Percentiles rank a stretch among this genome's conserved stretches.
Evolutionary conservation across 2,888 invertebrate species (phyloP).

Genomic region (Lagria hirta): DNA sequence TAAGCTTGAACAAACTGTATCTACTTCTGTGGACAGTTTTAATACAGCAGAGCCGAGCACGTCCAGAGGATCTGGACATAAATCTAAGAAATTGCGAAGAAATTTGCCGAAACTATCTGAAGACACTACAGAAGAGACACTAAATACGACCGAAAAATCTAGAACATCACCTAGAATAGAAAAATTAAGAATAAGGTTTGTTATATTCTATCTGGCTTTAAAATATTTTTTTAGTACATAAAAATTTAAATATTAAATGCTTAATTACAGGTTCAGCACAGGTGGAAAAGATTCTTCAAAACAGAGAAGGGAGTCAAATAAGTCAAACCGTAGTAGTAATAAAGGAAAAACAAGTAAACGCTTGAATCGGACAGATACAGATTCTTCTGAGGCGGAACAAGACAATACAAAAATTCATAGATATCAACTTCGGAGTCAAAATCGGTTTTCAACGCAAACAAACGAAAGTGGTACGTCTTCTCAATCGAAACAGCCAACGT

Average conservation of each 20-base stretch:
- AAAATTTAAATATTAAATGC: no score
- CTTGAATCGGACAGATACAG: no score
- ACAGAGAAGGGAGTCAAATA: no score
- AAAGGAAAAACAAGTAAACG: no score
- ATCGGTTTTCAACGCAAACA: slow-evolving; percentile 30
- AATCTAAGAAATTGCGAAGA: slow-evolving; percentile 29
- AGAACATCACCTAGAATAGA: slow-evolving; percentile 13
- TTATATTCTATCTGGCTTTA: no score
- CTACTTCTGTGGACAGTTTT: slow-evolving; percentile 12
- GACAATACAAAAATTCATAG: slow-evolving; percentile 37
- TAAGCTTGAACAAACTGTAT: slow-evolving; percentile 3
- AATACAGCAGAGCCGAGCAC: slow-evolving; percentile 12
- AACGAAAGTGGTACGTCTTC: slow-evolving; percentile 1
- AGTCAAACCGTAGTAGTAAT: no score
- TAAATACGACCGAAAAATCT: slow-evolving; percentile 6
- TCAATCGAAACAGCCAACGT: slow-evolving; percentile 12
- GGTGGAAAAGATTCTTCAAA: no score
- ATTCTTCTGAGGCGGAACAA: not conserved
- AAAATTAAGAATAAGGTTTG: slow-evolving; percentile 15
- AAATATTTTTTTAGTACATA: not conserved
- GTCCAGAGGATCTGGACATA: slow-evolving; percentile 22
- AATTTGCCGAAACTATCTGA: no score
- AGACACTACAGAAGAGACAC: no score
- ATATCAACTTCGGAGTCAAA: slow-evolving; percentile 55
- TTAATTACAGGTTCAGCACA: no score